A percentile compares a stretch with the other conserved stretches of the same genome.
These are phyloP conservation scores for Microtus montanus DNA, from an alignment of 2,113 vertebrate species.

Conservation along the genomic window DNA sequence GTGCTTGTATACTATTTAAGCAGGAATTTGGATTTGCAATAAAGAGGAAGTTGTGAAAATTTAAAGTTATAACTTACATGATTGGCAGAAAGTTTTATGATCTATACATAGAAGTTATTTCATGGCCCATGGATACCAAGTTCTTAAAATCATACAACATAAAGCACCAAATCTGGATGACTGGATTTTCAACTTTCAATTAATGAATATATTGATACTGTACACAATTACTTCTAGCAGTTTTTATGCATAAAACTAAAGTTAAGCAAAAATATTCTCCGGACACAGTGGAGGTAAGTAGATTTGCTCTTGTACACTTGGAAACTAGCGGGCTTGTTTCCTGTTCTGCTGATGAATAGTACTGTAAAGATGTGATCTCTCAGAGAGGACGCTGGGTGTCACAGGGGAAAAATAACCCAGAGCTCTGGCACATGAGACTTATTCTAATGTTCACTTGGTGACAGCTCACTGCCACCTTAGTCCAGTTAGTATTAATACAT, in stretches of 20 bases:
- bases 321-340: background rate
- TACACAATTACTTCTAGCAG: background rate
- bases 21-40: background rate
- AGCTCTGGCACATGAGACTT: background rate
- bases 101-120: conserved; percentile 10
- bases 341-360: background rate
- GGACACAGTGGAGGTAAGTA: background rate
- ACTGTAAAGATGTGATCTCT: background rate
- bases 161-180: background rate
- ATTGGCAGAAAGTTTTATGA: conserved; percentile 7
- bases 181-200: background rate
- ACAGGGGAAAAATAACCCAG: background rate
- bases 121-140: background rate
- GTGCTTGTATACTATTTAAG: background rate
- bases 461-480: background rate
- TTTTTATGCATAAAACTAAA: conserved; percentile 19
- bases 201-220: background rate
- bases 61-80: conserved; percentile 22
- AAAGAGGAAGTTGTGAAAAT: background rate
- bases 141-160: background rate
- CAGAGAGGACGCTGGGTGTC: background rate
- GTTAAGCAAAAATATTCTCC: background rate
- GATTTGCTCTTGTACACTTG: background rate
- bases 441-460: background rate
- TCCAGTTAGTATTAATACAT: background rate